These are phyloP conservation scores for Selenia dentaria DNA, from an alignment of 2,888 invertebrate species.

Conservation along the genomic window DNA sequence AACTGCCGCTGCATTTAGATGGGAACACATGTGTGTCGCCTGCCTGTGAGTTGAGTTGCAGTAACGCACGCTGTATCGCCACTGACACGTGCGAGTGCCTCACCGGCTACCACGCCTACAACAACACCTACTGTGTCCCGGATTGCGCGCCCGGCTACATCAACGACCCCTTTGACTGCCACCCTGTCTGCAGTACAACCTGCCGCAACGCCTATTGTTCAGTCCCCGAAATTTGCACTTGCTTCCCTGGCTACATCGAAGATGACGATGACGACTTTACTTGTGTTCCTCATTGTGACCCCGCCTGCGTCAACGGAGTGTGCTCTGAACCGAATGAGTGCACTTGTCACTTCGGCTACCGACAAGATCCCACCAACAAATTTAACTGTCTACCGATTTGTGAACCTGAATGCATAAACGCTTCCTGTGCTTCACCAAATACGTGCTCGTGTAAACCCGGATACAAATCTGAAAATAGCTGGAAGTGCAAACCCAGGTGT, in stretches of 20 bases:
- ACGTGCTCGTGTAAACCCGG: slow-evolving; percentile 43
- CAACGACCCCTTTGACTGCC: slow-evolving; percentile 43
- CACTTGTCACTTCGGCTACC: slow-evolving; percentile 40
- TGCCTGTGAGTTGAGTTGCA: slow-evolving; percentile 64
- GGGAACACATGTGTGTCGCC: slow-evolving; percentile 43
- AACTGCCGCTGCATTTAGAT: slow-evolving; percentile 36
- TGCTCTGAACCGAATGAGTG: slow-evolving; percentile 57
- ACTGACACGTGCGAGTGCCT: slow-evolving; percentile 42
- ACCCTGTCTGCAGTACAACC: slow-evolving; percentile 60
- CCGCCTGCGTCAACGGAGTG: slow-evolving; percentile 49
- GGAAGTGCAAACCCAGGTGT: slow-evolving; percentile 51
- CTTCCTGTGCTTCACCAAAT: slow-evolving; percentile 43
- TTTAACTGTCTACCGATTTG: slow-evolving; percentile 41
- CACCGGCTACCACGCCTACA: slow-evolving; percentile 27
- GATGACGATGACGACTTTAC: slow-evolving; percentile 34
- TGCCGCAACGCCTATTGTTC: slow-evolving; percentile 67
- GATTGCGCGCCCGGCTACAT: slow-evolving; percentile 21
- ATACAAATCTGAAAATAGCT: slow-evolving; percentile 34
- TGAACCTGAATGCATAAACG: slow-evolving; percentile 43
- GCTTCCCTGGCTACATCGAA: slow-evolving; percentile 15
- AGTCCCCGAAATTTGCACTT: slow-evolving; percentile 38
- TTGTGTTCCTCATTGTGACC: slow-evolving; percentile 37
- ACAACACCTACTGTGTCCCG: slow-evolving; percentile 22
- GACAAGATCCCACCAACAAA: slow-evolving; percentile 19
- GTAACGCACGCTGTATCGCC: slow-evolving; percentile 45